Base-by-base conservation (phyloP, 2,797 vertebrate genomes). In the Brachyrhaphis roseni region DNA sequence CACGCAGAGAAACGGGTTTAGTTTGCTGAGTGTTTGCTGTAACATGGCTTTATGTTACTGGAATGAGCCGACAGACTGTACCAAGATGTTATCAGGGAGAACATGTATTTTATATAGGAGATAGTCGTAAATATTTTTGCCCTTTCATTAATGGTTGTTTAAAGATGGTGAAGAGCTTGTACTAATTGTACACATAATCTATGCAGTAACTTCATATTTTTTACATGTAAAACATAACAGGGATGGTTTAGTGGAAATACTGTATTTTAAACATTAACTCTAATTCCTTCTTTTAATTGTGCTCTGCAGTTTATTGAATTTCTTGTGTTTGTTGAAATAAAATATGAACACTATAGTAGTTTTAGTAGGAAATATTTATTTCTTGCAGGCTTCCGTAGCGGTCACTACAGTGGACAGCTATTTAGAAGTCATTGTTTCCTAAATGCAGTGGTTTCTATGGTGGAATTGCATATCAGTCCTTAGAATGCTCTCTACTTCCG, bases 21-120 rank as follows among this genome's bases (percentile, higher is more conserved):
- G 59, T 55, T 41, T 57, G 34, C 57, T 64, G 76, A 72, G 71
- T 72, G 41, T 53, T 26, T 39, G 74, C 59, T 45, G 59, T 72
- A 46, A 70, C 39, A 41, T 51, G 64, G 23, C 10, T 41, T 39
- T 18, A 20, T 18, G 26, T 59, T 31, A n/a, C 47, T 16, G 64
- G 16, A 74, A 79, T 47, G 43, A 76, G n/a, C 1, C 23, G 34
- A 75, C n/a, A 45, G 16, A 68, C 4, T 12, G 18, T 26, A 66
- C 83, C 70, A 75, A 28, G 36, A 62, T 75, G 77, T 72, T 36
- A 13, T 8, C 20, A 49, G 15, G 28, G 26, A 8, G 36, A 73
- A 47, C 39, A 41, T 34, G 34, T 2, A 34, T 18, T 62, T 62
- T 41, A 6, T 62, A 2, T 18, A 59, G 57, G 1, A 66, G 7